Conservation (phyloP, 1,140 invertebrate genomes). For the Euura lappo region DNA sequence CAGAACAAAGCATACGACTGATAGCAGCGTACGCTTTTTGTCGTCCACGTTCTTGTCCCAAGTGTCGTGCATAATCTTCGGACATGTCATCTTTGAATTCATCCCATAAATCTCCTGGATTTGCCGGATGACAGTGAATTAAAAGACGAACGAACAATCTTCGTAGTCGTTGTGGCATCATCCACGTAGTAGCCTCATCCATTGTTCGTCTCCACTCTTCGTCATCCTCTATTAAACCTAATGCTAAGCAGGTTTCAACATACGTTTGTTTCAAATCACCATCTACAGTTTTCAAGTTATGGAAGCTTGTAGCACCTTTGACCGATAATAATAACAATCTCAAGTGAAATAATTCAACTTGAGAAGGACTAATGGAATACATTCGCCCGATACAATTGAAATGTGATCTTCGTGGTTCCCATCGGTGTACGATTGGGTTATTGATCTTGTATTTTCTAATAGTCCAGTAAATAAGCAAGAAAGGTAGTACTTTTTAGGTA, state of each 20-base stretch:
- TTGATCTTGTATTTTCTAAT: slow-evolving; percentile 10
- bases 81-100: slow-evolving; percentile 23
- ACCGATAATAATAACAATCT: slow-evolving; percentile 41
- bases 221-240: slow-evolving; percentile 44
- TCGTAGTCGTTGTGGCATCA: slow-evolving; percentile 20
- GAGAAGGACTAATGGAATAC: slow-evolving; percentile 36
- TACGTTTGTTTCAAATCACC: slow-evolving; percentile 34
- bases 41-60: neutral
- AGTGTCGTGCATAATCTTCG: slow-evolving; percentile 17
- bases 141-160: slow-evolving; percentile 22
- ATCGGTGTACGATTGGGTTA: neutral
- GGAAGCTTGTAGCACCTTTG: slow-evolving; percentile 41
- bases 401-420: neutral
- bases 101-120: slow-evolving; percentile 23
- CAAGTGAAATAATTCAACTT: slow-evolving; percentile 42
- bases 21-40: neutral
- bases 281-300: slow-evolving; percentile 41
- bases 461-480: too few relatives aligned
- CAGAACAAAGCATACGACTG: neutral
- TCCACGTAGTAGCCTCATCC: slow-evolving; percentile 17
- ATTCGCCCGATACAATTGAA: slow-evolving; percentile 19
- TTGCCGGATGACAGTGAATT: slow-evolving; percentile 24
- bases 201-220: slow-evolving; percentile 33
- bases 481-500: too few relatives aligned
- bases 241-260: slow-evolving; percentile 36